phyloP scores from a whole-genome alignment of 2,888 invertebrate genomes.

The Byasa hedistus region DNA sequence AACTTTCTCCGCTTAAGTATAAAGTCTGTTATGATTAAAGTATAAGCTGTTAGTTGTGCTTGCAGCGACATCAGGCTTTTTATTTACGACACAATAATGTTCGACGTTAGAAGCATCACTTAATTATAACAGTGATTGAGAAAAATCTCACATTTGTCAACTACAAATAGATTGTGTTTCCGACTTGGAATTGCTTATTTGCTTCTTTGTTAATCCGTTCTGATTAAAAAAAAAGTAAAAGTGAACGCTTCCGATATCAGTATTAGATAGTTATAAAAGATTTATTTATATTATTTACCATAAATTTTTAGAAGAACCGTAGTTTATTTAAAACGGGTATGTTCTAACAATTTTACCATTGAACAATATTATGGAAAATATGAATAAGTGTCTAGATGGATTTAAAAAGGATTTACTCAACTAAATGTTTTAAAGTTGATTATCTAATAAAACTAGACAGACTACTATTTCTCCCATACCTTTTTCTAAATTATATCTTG shows the following conservation, averaged over 20 bases:
- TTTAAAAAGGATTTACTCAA: no score
- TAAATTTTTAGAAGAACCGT: no score
- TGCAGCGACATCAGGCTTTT: conserved; percentile 29
- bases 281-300: no score
- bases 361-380: no score
- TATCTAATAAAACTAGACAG: no score
- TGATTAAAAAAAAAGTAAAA: conserved; percentile 13
- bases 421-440: no score
- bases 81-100: conserved; percentile 37
- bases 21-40: neutral
- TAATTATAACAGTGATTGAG: conserved; percentile 38
- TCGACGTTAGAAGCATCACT: conserved; percentile 35
- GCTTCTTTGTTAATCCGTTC: conserved; percentile 26
- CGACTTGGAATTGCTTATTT: conserved; percentile 35
- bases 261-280: neutral
- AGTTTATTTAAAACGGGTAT: no score
- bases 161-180: conserved; percentile 39
- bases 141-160: conserved; percentile 46
- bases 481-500: no score
- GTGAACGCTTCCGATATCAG: neutral
- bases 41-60: conserved; percentile 8
- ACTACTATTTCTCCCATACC: no score
- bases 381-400: no score
- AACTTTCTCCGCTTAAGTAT: neutral
- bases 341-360: no score